Conservation (phyloP, 1,140 invertebrate genomes). For the Drosophila ohnishii region DNA sequence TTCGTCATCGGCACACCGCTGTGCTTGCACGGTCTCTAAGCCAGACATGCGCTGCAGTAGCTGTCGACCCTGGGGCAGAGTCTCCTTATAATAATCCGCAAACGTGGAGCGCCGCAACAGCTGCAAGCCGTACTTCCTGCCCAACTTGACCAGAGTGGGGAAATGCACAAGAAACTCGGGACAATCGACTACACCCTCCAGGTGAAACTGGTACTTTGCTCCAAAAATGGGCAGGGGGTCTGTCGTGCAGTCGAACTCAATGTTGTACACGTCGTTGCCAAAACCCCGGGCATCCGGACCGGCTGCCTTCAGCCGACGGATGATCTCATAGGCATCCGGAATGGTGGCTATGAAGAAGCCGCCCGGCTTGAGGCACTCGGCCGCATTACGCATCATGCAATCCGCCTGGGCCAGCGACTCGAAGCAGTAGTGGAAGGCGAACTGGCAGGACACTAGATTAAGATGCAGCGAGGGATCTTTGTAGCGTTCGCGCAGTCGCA, state of each 20-base stretch:
- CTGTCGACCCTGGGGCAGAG: slow-evolving; percentile 83
- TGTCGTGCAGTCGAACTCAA: slow-evolving; percentile 90
- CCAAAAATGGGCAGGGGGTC: slow-evolving; percentile 94
- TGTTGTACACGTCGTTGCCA: slow-evolving; percentile 94
- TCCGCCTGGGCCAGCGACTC: slow-evolving; percentile 95
- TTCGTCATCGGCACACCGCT: slow-evolving; percentile 84
- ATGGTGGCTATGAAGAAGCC: slow-evolving; percentile 99
- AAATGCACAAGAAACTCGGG: slow-evolving; percentile 99
- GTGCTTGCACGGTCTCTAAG: slow-evolving; percentile 88
- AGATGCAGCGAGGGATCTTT: slow-evolving; percentile 90
- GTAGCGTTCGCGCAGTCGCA: slow-evolving; percentile 89
- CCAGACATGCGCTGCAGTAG: slow-evolving; percentile 91
- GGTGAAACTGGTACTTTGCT: slow-evolving; percentile 97
- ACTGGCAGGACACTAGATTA: slow-evolving; percentile 98
- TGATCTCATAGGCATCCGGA: slow-evolving; percentile 95
- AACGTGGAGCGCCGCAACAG: slow-evolving; percentile 90
- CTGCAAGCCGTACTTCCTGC: slow-evolving; percentile 91
- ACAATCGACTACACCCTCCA: slow-evolving; percentile 98
- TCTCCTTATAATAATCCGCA: slow-evolving; percentile 91
- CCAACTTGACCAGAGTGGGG: slow-evolving; percentile 92
- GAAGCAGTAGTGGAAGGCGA: slow-evolving; percentile 98
- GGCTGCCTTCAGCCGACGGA: slow-evolving; percentile 85
- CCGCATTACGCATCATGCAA: slow-evolving; percentile 95
- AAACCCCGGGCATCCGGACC: slow-evolving; percentile 86
- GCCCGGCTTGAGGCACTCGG: slow-evolving; percentile 93